Evolutionary conservation across 2,888 invertebrate genomes (phyloP).

Genomic region (Protodeltote pygarga): DNA sequence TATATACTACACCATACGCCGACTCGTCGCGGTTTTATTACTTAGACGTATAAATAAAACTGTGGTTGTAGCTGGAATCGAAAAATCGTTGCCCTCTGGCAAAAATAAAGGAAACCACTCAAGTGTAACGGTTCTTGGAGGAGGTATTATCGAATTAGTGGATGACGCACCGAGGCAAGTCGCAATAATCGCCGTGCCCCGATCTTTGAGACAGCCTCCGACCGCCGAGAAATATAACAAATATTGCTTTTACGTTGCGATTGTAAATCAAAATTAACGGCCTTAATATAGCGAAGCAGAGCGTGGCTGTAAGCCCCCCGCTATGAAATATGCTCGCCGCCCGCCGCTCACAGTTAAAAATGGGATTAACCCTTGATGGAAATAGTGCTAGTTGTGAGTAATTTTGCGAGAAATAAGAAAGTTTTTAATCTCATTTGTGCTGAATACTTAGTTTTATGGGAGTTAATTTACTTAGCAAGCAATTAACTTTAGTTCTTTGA

Average conservation of each 20-base stretch:
- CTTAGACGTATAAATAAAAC: conserved; percentile 44
- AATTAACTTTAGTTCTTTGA: too few relatives aligned
- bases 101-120: conserved; percentile 63
- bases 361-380: conserved; percentile 85
- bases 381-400: conserved; percentile 82
- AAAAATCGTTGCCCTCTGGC: conserved; percentile 36
- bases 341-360: conserved; percentile 85
- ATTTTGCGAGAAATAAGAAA: conserved; percentile 67
- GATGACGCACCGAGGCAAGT: conserved; percentile 68
- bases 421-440: conserved; percentile 66
- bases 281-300: conserved; percentile 83
- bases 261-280: conserved; percentile 87
- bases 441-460: conserved; percentile 17
- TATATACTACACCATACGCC: conserved; percentile 44
- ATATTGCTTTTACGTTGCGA: conserved; percentile 85
- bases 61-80: conserved; percentile 45
- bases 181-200: conserved; percentile 74
- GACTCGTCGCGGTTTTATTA: conserved; percentile 41
- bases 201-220: conserved; percentile 73
- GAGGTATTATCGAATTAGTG: conserved; percentile 80
- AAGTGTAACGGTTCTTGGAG: conserved; percentile 69
- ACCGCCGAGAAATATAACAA: conserved; percentile 84
- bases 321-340: conserved; percentile 84
- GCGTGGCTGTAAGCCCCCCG: conserved; percentile 82
- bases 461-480: conserved; percentile 26